A percentile compares a stretch with the other conserved stretches of the same genome.
These are phyloP conservation scores for Intellagama lesueurii DNA, from an alignment of 2,797 vertebrate genomes.

Conservation along the genomic window DNA sequence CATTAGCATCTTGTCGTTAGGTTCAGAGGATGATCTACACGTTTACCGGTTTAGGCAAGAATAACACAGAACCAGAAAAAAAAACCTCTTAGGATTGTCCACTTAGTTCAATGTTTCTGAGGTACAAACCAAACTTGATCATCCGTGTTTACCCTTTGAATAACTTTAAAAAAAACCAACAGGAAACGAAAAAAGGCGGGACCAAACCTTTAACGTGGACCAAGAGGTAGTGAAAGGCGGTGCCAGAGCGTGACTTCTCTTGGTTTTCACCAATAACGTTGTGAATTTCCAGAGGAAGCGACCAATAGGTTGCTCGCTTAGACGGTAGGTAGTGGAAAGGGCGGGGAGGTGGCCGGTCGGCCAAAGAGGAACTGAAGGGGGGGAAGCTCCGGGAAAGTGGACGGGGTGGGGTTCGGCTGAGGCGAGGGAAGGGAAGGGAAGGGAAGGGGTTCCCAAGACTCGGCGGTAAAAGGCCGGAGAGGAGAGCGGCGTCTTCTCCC, in stretches of 20 bases:
- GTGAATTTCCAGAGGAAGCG: accelerated
- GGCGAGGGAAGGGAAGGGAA: not conserved
- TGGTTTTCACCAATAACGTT: not conserved
- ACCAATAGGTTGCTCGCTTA: constrained; percentile 57
- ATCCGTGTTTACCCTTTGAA: not conserved
- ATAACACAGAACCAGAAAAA: too few species aligned
- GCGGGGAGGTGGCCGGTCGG: constrained; percentile 56
- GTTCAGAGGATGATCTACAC: not conserved
- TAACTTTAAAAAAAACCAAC: not conserved
- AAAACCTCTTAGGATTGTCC: too few species aligned
- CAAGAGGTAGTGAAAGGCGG: constrained; percentile 56
- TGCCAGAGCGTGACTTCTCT: constrained; percentile 39
- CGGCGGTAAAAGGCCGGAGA: not conserved
- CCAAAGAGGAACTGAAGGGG: constrained; percentile 64
- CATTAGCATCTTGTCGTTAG: not conserved
- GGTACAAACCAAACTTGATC: not conserved
- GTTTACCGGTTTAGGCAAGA: not conserved
- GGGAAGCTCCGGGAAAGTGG: constrained; percentile 40
- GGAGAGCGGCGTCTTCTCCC: not conserved
- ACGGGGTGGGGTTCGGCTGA: not conserved
- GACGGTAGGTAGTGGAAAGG: constrained; percentile 41
- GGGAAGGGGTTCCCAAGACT: not conserved
- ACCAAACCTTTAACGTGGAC: too few species aligned
- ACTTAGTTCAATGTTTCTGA: not conserved
- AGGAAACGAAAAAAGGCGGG: not conserved